Percentiles rank a stretch among this genome's conserved stretches.
Conservation (phyloP, 53 echinoderm and acorn worm species). For the Holothuria scabra region DNA sequence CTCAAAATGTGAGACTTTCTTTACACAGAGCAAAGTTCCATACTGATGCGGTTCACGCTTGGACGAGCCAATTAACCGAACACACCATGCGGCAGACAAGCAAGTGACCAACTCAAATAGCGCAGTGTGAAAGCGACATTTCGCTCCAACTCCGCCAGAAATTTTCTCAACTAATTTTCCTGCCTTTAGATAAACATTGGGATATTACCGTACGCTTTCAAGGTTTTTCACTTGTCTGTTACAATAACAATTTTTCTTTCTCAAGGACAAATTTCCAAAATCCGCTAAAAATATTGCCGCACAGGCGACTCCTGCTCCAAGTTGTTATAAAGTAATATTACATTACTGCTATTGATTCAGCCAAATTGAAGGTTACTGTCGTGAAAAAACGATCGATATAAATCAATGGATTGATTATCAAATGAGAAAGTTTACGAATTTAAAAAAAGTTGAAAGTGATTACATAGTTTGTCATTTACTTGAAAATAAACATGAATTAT, state of each 20-base stretch:
- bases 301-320: conserved; percentile 28
- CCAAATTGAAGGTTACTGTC: conserved; percentile 32
- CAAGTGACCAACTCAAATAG: conserved; percentile 36
- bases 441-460: too few species aligned
- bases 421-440: background rate
- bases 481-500: too few species aligned
- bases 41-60: conserved; percentile 7
- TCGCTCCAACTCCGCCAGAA: conserved; percentile 27
- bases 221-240: conserved; percentile 39
- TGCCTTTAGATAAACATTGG: conserved; percentile 38
- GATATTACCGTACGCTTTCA: conserved; percentile 29
- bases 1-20: too few species aligned
- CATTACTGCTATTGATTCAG: conserved; percentile 36
- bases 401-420: conserved; percentile 28
- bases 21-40: too few species aligned
- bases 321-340: conserved; percentile 41
- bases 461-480: too few species aligned
- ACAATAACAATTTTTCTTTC: conserved; percentile 33
- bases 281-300: conserved; percentile 41
- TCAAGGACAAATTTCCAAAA: conserved; percentile 40
- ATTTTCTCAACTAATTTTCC: conserved; percentile 40
- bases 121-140: conserved; percentile 31
- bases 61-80: background rate
- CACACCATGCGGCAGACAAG: conserved; percentile 20
- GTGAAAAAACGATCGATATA: conserved; percentile 19